A percentile compares a stretch with the other conserved stretches of the same genome.
phyloP scores from a whole-genome alignment of 1,140 invertebrate species.

The Diorhabda carinulata region DNA sequence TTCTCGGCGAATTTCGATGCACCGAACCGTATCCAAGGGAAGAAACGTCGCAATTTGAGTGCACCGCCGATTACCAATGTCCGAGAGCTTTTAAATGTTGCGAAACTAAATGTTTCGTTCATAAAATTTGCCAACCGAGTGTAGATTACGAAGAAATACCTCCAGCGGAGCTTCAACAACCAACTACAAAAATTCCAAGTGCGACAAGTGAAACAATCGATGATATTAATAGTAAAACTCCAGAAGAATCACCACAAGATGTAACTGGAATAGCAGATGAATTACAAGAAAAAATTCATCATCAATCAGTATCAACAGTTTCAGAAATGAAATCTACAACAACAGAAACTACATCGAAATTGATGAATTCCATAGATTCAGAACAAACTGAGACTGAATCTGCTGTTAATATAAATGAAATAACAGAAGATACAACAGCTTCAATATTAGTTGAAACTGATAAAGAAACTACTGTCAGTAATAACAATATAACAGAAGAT shows the following conservation, averaged over 20 bases:
- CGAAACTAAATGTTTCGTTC: conserved; percentile 6
- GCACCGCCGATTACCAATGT: conserved; percentile 8
- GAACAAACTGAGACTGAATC: not conserved
- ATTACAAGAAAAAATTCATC: too few relatives aligned
- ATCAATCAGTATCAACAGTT: too few relatives aligned
- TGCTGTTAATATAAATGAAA: not conserved
- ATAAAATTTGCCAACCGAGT: conserved; percentile 11
- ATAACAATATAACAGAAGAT: too few relatives aligned
- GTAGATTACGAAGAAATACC: not conserved
- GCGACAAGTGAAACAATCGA: too few relatives aligned
- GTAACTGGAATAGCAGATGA: too few relatives aligned
- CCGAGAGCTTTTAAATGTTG: conserved; percentile 11
- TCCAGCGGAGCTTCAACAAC: too few relatives aligned
- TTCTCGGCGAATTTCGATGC: not conserved
- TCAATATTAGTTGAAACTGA: not conserved
- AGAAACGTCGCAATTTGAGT: not conserved
- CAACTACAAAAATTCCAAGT: too few relatives aligned
- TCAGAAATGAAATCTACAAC: not conserved
- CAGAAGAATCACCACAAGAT: too few relatives aligned
- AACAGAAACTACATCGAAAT: not conserved
- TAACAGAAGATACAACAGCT: not conserved
- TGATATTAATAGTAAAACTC: not conserved
- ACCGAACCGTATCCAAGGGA: not conserved
- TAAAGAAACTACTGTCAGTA: not conserved
- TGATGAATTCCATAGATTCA: not conserved